Percentiles rank a stretch among this genome's conserved stretches.
These are phyloP conservation scores for Catocala sponsa DNA, from an alignment of 2,888 invertebrate genomes.

Conservation along the genomic window DNA sequence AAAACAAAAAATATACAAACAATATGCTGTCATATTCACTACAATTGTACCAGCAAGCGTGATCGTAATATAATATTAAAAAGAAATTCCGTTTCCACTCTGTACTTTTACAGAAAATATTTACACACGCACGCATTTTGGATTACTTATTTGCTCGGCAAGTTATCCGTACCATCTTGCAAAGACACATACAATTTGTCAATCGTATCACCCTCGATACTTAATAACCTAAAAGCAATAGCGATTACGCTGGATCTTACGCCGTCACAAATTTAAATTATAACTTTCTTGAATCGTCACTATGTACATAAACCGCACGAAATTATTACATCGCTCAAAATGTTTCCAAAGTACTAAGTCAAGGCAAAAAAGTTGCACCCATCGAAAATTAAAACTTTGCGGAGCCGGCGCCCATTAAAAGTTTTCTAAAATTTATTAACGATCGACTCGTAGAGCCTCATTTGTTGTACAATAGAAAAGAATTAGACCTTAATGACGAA, in stretches of 20 bases:
- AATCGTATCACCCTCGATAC: conserved; percentile 9
- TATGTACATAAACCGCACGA: conserved; percentile 33
- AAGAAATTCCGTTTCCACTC: too few relatives aligned
- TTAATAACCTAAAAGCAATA: conserved; percentile 21
- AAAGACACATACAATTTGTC: background rate
- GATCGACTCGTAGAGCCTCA: conserved; percentile 43
- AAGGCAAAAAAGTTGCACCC: conserved; percentile 51
- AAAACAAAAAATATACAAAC: too few relatives aligned
- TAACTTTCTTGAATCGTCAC: conserved; percentile 36
- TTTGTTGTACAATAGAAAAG: background rate
- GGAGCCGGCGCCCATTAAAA: conserved; percentile 66
- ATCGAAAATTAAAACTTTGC: conserved; percentile 63
- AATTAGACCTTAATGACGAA: conserved; percentile 19
- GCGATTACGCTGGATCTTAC: conserved; percentile 36
- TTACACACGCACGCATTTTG: too few relatives aligned
- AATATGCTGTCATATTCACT: too few relatives aligned
- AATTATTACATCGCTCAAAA: conserved; percentile 49
- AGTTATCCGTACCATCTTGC: too few relatives aligned
- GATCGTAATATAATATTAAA: too few relatives aligned
- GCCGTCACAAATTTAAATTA: conserved; percentile 41
- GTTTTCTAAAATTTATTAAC: conserved; percentile 71
- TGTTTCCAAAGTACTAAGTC: conserved; percentile 45
- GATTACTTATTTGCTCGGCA: too few relatives aligned
- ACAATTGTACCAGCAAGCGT: too few relatives aligned
- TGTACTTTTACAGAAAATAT: too few relatives aligned